phyloP scores from a whole-genome alignment of 1,140 invertebrate species.

The Patella vulgata region DNA sequence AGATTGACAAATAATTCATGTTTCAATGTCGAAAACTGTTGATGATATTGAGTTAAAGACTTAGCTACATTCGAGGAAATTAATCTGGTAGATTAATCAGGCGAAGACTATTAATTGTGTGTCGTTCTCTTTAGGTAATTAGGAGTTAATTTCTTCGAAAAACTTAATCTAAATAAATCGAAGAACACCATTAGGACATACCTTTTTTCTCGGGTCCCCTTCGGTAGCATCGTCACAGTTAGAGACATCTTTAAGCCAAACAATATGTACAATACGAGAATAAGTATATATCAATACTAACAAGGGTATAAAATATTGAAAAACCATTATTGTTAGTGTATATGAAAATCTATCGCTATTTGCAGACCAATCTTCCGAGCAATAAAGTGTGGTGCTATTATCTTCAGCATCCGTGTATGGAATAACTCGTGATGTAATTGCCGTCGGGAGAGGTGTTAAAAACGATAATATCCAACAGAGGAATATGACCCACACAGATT shows the following conservation, averaged over 20 bases:
- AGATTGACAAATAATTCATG: too few relatives aligned
- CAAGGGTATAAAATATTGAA: constrained; percentile 88
- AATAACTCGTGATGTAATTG: constrained; percentile 72
- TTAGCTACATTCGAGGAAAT: too few relatives aligned
- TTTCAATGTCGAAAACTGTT: too few relatives aligned
- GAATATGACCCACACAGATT: constrained; percentile 77
- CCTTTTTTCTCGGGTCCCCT: too few relatives aligned
- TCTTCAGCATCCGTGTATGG: too few relatives aligned
- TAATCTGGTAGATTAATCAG: too few relatives aligned
- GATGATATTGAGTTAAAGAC: too few relatives aligned
- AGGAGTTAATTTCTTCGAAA: too few relatives aligned
- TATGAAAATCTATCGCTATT: constrained; percentile 74
- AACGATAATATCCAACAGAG: constrained; percentile 82
- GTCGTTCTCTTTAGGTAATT: too few relatives aligned
- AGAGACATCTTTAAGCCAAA: constrained; percentile 87
- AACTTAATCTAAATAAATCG: too few relatives aligned
- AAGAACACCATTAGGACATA: too few relatives aligned
- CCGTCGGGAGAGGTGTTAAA: constrained; percentile 82
- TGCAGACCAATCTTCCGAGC: constrained; percentile 53
- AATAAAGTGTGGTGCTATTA: constrained; percentile 24
- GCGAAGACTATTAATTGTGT: too few relatives aligned
- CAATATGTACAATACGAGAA: constrained; percentile 82
- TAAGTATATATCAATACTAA: constrained; percentile 88
- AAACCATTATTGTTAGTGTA: constrained; percentile 78
- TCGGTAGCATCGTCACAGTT: constrained; percentile 78